phyloP scores from a whole-genome alignment of 2,797 vertebrate species.

The Agapornis canus region DNA sequence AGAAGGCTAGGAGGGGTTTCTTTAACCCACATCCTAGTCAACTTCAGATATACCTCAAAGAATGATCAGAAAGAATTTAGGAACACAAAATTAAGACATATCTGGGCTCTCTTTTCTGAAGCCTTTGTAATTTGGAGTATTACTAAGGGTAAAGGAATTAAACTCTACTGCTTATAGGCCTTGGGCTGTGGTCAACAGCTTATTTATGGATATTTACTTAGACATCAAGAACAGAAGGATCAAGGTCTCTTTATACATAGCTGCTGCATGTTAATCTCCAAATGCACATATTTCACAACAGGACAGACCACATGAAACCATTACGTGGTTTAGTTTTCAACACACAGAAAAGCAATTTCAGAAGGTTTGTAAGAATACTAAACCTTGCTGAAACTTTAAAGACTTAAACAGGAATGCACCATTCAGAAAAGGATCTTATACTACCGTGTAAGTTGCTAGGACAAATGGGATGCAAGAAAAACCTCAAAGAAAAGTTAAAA shows the following conservation, averaged over 20 bases:
- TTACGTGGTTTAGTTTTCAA: neutral
- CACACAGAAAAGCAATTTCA: neutral
- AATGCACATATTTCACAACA: neutral
- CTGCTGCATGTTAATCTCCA: neutral
- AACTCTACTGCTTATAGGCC: neutral
- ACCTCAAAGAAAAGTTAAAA: neutral
- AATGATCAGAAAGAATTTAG: neutral
- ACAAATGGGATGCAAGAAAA: neutral
- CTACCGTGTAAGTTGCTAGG: neutral
- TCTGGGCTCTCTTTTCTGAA: neutral
- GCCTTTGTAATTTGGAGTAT: neutral
- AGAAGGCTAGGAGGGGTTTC: neutral
- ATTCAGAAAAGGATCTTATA: neutral
- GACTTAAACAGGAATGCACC: neutral
- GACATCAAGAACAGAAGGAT: neutral
- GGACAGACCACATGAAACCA: neutral
- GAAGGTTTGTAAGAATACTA: neutral
- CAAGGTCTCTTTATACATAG: neutral
- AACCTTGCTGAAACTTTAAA: neutral
- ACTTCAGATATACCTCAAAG: neutral
- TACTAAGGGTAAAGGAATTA: neutral
- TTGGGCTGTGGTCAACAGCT: neutral
- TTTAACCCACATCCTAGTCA: neutral
- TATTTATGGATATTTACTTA: neutral
- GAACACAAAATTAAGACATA: neutral